Conservation (phyloP, 1,140 invertebrate genomes). For the Apis mellifera region Amel_HAv3.1 CM009933.2:2570001-2570500, state of each 20-base stretch:
- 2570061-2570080: constrained; percentile 39
- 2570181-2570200: too few species aligned
- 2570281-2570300: too few species aligned
- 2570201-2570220: neutral
- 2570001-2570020: constrained; percentile 32
- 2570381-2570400: too few species aligned
- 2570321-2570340: too few species aligned
- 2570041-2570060: constrained; percentile 50
- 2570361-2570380: too few species aligned
- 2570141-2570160: constrained; percentile 21
- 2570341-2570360: too few species aligned
- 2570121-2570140: constrained; percentile 39
- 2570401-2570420: too few species aligned
- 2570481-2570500: too few species aligned
- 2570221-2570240: neutral
- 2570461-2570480: too few species aligned
- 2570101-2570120: neutral
- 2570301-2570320: too few species aligned
- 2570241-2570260: neutral
- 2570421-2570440: too few species aligned
- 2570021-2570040: constrained; percentile 51
- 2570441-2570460: too few species aligned
- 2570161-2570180: neutral
- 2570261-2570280: neutral
- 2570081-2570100: neutral